Base-by-base conservation (phyloP, 2,888 invertebrate genomes). In the Callinectes sapidus region DNA sequence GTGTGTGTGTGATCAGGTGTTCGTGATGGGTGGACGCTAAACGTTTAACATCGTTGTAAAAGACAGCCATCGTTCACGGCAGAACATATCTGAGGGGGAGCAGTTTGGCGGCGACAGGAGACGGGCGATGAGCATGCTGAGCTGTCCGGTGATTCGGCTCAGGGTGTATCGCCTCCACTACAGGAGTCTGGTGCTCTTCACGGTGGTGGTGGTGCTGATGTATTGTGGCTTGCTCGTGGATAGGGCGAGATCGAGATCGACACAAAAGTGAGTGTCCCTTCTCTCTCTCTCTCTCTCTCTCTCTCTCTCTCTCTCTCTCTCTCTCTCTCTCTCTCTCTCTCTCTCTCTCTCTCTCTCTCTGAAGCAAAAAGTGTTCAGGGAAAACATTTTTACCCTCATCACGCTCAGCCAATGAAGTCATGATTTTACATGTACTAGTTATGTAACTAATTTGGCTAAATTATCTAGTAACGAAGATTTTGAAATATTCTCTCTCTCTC, bases 231-330 rank as follows among this genome's bases (percentile, higher is more conserved):
- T 61, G 32, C 55, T 88, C 32, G 35, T 35, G 28, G 55, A 32
- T 28, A 8, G 16, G 71, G n/a, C 13, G 71, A 5, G 1, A 3
- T 23, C 8, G n/a, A n/a, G n/a, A n/a, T 23, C 1, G n/a, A n/a
- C 32, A 42, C 32, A 18, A 61, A 88, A 55, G 88, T 88, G 35
- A 35, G 61, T 88, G 32, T 18, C 61, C 54, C 88, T 55, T 48
- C 35, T 39, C 48, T 42, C 87, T 86, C 86, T 48, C 23, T 48
- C 39, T 86, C 86, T 42, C 18, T 39, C 18, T 39, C 8, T 86
- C 28, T 71, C 2, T 71, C 28, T 28, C 2, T 28, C 10, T 28
- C 5, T 71, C 66, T 55, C 13, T 61, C 10, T 61, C n/a, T n/a
- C n/a, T 48, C 35, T 39, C 48, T 42, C 87, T 86, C 86, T 48